These are phyloP conservation scores for Shargacucullia verbasci DNA, from an alignment of 2,888 invertebrate species.

Conservation along the genomic window DNA sequence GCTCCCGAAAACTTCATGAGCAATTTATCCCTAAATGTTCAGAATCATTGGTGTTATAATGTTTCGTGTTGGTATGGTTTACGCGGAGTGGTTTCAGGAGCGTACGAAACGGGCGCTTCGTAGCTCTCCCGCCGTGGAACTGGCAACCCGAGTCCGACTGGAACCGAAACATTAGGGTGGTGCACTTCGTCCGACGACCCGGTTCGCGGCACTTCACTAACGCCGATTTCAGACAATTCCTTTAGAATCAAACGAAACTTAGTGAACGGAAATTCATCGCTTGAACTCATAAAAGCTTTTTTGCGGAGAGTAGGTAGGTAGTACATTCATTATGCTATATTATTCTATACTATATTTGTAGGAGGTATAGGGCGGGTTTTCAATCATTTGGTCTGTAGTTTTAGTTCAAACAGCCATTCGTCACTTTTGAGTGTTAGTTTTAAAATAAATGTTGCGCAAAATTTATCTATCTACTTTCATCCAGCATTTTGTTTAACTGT, in stretches of 20 bases:
- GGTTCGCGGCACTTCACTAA: constrained; percentile 50
- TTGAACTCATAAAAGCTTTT: constrained; percentile 30
- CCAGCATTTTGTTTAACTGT: constrained; percentile 42
- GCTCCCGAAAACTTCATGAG: constrained; percentile 29
- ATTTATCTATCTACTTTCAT: constrained; percentile 39
- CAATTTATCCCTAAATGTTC: constrained; percentile 13
- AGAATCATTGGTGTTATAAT: constrained; percentile 20
- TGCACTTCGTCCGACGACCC: constrained; percentile 61
- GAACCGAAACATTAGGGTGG: constrained; percentile 68
- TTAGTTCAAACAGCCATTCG: constrained; percentile 7
- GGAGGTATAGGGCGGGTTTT: not conserved
- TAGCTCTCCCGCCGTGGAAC: constrained; percentile 68
- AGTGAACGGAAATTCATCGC: constrained; percentile 22
- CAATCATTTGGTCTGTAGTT: too few species aligned
- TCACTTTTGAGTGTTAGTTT: constrained; percentile 16
- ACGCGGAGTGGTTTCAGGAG: constrained; percentile 43
- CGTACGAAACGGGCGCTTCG: constrained; percentile 63
- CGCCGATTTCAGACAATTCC: constrained; percentile 45
- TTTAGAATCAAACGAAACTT: constrained; percentile 50
- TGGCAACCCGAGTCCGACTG: constrained; percentile 63
- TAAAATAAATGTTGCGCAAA: constrained; percentile 33
- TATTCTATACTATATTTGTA: constrained; percentile 9
- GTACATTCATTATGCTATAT: constrained; percentile 18
- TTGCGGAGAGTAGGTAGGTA: constrained; percentile 28
- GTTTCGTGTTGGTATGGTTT: constrained; percentile 41